These are phyloP conservation scores for Augochlora pura DNA, from an alignment of 1,140 invertebrate genomes.

Conservation along the genomic window DNA sequence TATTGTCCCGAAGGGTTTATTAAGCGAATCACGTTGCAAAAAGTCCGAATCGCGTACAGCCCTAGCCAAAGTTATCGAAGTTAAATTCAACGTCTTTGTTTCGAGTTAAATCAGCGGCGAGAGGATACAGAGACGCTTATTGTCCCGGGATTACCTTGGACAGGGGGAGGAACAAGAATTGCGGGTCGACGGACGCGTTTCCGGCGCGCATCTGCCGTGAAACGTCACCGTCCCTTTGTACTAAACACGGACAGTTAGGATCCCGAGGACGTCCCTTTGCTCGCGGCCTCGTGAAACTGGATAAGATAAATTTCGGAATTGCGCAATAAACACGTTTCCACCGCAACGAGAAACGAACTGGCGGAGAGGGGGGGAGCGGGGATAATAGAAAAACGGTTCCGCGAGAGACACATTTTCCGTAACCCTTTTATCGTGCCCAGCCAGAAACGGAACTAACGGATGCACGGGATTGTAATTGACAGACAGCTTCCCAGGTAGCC, in stretches of 20 bases:
- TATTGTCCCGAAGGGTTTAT: too few species aligned
- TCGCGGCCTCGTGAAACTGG: neutral
- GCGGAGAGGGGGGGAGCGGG: too few species aligned
- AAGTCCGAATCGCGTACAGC: neutral
- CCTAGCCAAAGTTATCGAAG: neutral
- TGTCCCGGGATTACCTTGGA: conserved; percentile 21
- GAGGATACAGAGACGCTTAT: conserved; percentile 11
- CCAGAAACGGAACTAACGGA: neutral
- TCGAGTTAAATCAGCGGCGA: conserved; percentile 3
- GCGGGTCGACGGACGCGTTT: conserved; percentile 7
- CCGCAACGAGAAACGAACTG: neutral
- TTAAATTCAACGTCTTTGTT: conserved; percentile 8
- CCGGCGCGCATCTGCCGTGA: conserved; percentile 20
- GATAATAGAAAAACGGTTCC: neutral
- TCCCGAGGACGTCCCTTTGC: conserved; percentile 3
- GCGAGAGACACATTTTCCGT: neutral
- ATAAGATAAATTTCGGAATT: conserved; percentile 28
- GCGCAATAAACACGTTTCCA: neutral
- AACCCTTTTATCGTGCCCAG: neutral
- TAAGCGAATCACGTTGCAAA: neutral
- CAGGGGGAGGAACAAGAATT: conserved; percentile 34
- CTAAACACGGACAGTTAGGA: neutral
- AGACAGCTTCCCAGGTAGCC: neutral
- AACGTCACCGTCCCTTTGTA: conserved; percentile 34
- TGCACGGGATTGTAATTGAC: neutral